A percentile compares a stretch with the other conserved stretches of the same genome.
phyloP scores from a whole-genome alignment of 2,888 invertebrate genomes.

The Cheilosia vernalis region DNA sequence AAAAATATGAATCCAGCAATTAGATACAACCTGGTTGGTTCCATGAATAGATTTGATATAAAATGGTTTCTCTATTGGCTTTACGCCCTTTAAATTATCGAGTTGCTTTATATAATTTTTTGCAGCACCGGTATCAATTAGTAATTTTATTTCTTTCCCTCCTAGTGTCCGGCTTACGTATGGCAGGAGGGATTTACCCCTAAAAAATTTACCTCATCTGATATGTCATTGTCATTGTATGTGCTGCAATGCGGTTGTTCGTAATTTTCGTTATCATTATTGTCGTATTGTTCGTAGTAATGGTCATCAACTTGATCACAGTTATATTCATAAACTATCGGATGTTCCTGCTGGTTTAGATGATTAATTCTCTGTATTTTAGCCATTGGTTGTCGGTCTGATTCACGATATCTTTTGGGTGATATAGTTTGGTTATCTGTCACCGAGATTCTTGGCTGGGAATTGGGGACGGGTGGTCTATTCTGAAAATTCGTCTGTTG shows the following conservation, averaged over 20 bases:
- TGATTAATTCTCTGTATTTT: conserved; percentile 17
- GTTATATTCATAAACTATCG: background rate
- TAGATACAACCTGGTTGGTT: background rate
- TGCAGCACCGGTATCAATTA: conserved; percentile 7
- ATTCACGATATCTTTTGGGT: background rate
- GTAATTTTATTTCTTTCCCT: conserved; percentile 6
- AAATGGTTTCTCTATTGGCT: conserved; percentile 10
- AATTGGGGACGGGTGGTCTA: background rate
- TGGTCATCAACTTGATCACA: background rate
- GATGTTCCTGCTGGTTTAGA: conserved; percentile 4
- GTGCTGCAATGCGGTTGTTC: background rate
- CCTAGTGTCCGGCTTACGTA: conserved; percentile 12
- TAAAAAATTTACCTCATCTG: background rate
- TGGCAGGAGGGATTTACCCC: conserved; percentile 3
- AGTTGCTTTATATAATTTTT: conserved; percentile 13
- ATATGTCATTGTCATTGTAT: background rate
- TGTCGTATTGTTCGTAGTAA: background rate
- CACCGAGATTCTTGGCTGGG: background rate
- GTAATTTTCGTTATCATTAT: background rate
- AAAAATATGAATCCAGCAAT: background rate
- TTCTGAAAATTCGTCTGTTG: background rate
- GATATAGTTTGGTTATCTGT: background rate
- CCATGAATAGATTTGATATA: conserved; percentile 1
- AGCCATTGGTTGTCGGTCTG: background rate
- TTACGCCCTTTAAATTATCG: background rate